phyloP scores from a whole-genome alignment of 2,888 invertebrate genomes.

The Zonitis immaculata region DNA sequence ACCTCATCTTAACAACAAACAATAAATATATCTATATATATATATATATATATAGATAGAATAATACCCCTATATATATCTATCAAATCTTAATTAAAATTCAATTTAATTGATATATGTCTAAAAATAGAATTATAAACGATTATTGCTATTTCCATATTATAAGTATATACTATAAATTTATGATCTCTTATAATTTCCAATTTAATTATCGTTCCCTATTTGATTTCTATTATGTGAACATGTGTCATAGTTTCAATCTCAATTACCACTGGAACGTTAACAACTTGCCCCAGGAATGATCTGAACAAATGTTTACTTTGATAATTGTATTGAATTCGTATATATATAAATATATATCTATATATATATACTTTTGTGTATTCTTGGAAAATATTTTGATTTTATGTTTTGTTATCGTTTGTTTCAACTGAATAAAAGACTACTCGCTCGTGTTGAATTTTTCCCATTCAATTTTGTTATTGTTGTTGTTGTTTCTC shows the following conservation, averaged over 20 bases:
- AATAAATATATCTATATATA: slow-evolving; percentile 25
- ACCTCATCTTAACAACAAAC: slow-evolving; percentile 37
- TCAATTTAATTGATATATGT: too few relatives aligned
- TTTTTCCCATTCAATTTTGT: not conserved
- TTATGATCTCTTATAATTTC: not conserved
- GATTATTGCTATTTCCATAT: too few relatives aligned
- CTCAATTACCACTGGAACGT: slow-evolving; percentile 12
- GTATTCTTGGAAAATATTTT: slow-evolving; percentile 24
- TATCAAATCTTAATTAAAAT: not conserved
- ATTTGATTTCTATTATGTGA: slow-evolving; percentile 1
- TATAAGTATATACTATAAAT: not conserved
- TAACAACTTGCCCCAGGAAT: slow-evolving; percentile 26
- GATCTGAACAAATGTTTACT: slow-evolving; percentile 30
- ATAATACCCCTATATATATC: not conserved
- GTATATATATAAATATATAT: too few relatives aligned
- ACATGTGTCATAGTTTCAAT: slow-evolving; percentile 2
- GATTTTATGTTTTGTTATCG: slow-evolving; percentile 16
- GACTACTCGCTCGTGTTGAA: not conserved
- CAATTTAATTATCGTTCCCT: not conserved
- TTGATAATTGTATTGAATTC: slow-evolving; percentile 25
- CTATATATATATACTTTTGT: slow-evolving; percentile 13
- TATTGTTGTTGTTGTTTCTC: not conserved
- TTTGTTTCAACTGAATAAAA: not conserved
- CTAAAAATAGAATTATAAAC: too few relatives aligned
- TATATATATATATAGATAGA: too few relatives aligned